Base-by-base conservation (phyloP, 2,113 vertebrate genomes). In the Microcebus tavaratra region DNA sequence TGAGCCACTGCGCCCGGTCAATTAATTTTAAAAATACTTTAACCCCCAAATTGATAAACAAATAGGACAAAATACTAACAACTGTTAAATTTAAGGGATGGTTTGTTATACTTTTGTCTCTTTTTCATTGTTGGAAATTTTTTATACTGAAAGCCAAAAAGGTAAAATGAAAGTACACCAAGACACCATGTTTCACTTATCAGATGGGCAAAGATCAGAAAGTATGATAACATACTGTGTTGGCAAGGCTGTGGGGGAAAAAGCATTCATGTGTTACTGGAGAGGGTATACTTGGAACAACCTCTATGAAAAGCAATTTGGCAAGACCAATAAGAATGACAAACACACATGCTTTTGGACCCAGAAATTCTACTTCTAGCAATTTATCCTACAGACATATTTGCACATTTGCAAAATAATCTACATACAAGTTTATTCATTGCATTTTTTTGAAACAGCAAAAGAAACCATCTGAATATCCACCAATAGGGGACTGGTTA, bases 281-380 rank as follows among this genome's bases (percentile, higher is more conserved):
- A 80, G 53, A 91, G 72, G 25, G 17, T 55, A 48, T 72, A 61
- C 72, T 11, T 21, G 36, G 34, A 4, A 29, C 18, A 45, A 75
- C 15, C 42, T 84, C 70, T 72, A 8, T 14, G 61, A 73, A 84
- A 94, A 65, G 61, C 72, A 90, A 55, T 42, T 96, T 85, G 95
- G 48, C 63, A 79, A 95, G 92, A 81, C 6, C 10, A 21, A 21
- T 59, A 15, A 63, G 87, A 76, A 91, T 70, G 68, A 88, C 6
- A 75, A 67, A 95, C 10, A 25, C 67, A 92, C 36, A 25, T n/a
- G 57, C n/a, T 91, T 95, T 91, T 82, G 21, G 76, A 79, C 25
- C 61, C 75, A 59, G 82, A 50, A 75, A 91, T 63, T 95, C 48
- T 8, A 76, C 76, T 90, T 94, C 70, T 88, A 95, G 88, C 88